Percentiles rank a stretch among this genome's conserved stretches.
Conservation (phyloP, 2,113 vertebrate species). For the Odocoileus hemionus region DNA sequence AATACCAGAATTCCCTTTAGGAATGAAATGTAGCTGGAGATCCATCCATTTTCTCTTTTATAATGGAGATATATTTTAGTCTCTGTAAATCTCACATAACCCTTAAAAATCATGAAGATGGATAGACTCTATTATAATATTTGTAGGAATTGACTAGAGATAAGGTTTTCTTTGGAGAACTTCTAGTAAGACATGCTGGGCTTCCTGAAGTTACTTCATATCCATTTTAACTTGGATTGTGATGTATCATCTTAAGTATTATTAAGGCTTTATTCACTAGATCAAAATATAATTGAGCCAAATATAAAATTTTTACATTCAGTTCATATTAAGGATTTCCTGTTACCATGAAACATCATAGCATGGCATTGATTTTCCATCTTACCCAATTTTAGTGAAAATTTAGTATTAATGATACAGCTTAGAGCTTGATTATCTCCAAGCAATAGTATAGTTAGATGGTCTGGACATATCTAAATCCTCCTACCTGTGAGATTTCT, state of each 20-base stretch:
- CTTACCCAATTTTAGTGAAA: background rate
- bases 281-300: background rate
- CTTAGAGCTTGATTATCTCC: background rate
- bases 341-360: background rate
- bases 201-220: background rate
- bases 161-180: background rate
- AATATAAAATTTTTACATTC: background rate
- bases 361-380: background rate
- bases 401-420: background rate
- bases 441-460: background rate
- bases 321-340: background rate
- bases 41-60: background rate
- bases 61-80: background rate
- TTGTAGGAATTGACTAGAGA: background rate
- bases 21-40: background rate
- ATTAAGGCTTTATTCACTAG: conserved; percentile 3
- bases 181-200: background rate
- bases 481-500: background rate
- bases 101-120: conserved; percentile 21
- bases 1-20: conserved; percentile 10
- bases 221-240: conserved; percentile 1
- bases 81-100: background rate
- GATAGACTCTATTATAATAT: background rate
- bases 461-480: background rate
- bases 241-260: background rate